A percentile compares a stretch with the other conserved stretches of the same genome.
Evolutionary conservation across 1,140 invertebrate genomes (phyloP).

Genomic region (Archivesica marissinica): DNA sequence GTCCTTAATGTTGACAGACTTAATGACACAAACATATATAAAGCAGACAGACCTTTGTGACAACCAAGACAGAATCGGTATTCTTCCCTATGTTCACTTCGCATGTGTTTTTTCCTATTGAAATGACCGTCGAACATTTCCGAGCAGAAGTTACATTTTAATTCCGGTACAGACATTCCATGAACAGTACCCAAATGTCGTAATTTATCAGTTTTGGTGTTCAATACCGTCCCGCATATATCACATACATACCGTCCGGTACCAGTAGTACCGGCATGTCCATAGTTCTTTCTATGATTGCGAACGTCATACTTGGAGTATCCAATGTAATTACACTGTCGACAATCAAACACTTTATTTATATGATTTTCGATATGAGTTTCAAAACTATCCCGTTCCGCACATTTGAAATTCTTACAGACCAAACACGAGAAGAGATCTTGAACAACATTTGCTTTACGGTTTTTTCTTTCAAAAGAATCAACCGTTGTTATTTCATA

Average conservation of each 20-base stretch:
- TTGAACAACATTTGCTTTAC: no score
- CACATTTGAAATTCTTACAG: constrained; percentile 31
- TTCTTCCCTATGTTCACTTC: no score
- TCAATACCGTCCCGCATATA: neutral
- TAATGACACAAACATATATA: no score
- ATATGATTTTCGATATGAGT: constrained; percentile 27
- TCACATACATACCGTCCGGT: neutral
- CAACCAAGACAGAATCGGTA: no score
- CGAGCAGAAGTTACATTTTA: constrained; percentile 3
- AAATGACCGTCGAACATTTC: no score
- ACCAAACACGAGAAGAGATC: constrained; percentile 12
- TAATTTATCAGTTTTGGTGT: neutral
- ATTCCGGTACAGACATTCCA: neutral
- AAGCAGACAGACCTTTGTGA: no score
- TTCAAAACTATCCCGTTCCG: constrained; percentile 4
- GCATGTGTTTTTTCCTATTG: no score
- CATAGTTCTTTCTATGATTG: neutral
- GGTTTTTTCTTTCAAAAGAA: no score
- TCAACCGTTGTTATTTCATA: no score
- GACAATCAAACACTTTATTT: neutral
- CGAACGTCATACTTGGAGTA: neutral
- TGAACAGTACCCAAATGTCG: constrained; percentile 8
- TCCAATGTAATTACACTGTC: neutral
- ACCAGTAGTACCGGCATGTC: neutral
- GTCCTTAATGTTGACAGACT: no score